A percentile compares a stretch with the other conserved stretches of the same genome.
phyloP scores from a whole-genome alignment of 2,797 vertebrate genomes.

The Kryptopterus vitreolus region DNA sequence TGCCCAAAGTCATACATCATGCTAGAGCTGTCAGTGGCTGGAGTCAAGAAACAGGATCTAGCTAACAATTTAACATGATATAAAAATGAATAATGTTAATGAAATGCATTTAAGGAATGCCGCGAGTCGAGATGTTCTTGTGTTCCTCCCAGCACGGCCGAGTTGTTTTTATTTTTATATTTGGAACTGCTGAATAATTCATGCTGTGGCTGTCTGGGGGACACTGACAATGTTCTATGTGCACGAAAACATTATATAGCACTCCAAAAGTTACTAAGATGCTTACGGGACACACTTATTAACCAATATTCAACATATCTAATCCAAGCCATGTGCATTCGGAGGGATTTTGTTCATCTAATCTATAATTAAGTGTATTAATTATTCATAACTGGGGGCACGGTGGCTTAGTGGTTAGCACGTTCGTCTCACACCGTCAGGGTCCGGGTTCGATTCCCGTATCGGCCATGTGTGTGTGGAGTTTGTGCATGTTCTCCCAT shows the following conservation, averaged over 20 bases:
- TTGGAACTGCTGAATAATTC: neutral
- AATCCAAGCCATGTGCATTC: neutral
- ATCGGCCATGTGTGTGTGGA: too few relatives aligned
- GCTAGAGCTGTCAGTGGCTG: slow-evolving; percentile 27
- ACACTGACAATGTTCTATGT: neutral
- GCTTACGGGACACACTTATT: neutral
- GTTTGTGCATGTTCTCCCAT: too few relatives aligned
- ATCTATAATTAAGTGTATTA: neutral
- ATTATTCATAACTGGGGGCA: too few relatives aligned
- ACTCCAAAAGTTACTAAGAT: neutral
- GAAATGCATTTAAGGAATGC: slow-evolving; percentile 20
- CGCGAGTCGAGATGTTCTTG: slow-evolving; percentile 22
- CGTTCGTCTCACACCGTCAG: too few relatives aligned
- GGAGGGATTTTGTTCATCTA: neutral
- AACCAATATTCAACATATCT: neutral
- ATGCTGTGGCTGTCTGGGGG: neutral
- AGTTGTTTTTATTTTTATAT: slow-evolving; percentile 8
- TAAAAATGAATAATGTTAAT: slow-evolving; percentile 20
- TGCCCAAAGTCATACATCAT: slow-evolving; percentile 33
- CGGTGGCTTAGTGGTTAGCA: too few relatives aligned
- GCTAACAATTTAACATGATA: slow-evolving; percentile 26
- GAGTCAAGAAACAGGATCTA: slow-evolving; percentile 20
- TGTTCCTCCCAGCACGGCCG: slow-evolving; percentile 1
- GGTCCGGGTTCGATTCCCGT: too few relatives aligned
- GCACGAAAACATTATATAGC: neutral